phyloP scores from a whole-genome alignment of 2,888 invertebrate species.

The Nemotelus nigrinus region DNA sequence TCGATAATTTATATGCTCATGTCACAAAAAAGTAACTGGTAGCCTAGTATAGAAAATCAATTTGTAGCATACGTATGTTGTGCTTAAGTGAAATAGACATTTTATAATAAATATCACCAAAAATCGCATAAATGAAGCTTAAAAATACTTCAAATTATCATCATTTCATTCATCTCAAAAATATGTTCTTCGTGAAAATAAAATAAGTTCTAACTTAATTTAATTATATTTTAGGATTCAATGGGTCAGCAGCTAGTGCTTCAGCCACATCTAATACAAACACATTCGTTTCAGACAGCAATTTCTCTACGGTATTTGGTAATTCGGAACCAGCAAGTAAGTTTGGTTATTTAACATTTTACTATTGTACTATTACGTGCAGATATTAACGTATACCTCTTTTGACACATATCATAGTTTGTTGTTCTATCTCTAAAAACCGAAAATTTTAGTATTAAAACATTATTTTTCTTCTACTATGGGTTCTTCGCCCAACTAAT shows the following conservation, averaged over 20 bases:
- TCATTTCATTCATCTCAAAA: too few relatives aligned
- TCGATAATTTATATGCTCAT: too few relatives aligned
- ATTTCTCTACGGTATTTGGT: slow-evolving; percentile 89
- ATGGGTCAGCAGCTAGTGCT: slow-evolving; percentile 59
- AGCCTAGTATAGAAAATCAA: too few relatives aligned
- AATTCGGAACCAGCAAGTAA: slow-evolving; percentile 75
- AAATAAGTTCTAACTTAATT: too few relatives aligned
- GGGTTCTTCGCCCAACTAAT: background rate
- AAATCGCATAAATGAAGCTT: too few relatives aligned
- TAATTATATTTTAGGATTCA: slow-evolving; percentile 61
- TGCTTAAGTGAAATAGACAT: too few relatives aligned
- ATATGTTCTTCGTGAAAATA: too few relatives aligned
- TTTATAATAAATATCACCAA: too few relatives aligned
- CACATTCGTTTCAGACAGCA: slow-evolving; percentile 85
- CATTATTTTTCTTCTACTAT: background rate
- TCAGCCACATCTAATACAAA: slow-evolving; percentile 63
- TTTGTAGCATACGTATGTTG: too few relatives aligned
- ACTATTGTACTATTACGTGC: background rate
- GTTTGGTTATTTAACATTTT: slow-evolving; percentile 62
- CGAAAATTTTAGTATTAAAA: background rate
- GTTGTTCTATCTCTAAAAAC: slow-evolving; percentile 30
- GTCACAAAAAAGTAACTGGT: too few relatives aligned
- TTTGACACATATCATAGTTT: background rate
- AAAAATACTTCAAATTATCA: too few relatives aligned
- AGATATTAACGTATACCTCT: background rate